Conservation (phyloP, 2,888 invertebrate genomes). For the Meta bourneti region DNA sequence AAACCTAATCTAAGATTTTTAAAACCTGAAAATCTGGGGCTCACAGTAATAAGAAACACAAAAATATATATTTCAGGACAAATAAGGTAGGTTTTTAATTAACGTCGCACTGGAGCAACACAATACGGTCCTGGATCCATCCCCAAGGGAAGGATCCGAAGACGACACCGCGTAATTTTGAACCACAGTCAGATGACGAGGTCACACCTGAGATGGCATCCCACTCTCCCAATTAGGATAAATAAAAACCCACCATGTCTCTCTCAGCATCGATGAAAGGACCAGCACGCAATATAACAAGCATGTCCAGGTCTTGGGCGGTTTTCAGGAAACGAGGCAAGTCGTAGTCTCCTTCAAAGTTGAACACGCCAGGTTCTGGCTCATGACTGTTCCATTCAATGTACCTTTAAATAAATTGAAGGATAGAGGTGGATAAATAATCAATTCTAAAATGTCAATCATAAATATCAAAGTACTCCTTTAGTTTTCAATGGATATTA, state of each 20-base stretch:
- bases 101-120: no score
- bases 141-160: no score
- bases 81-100: no score
- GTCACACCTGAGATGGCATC: no score
- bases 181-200: no score
- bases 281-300: slow-evolving; percentile 91
- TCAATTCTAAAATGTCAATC: background rate
- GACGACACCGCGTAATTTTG: no score
- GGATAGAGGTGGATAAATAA: background rate
- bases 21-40: no score
- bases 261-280: slow-evolving; percentile 96
- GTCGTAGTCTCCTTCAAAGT: slow-evolving; percentile 85
- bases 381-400: slow-evolving; percentile 95
- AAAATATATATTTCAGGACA: no score
- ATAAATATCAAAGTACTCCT: background rate
- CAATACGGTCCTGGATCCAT: no score
- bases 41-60: no score
- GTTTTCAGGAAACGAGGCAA: slow-evolving; percentile 86
- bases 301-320: slow-evolving; percentile 89
- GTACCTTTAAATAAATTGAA: slow-evolving; percentile 82
- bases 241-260: slow-evolving; percentile 84
- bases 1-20: no score
- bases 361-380: slow-evolving; percentile 87
- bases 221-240: no score
- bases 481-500: background rate